These are phyloP conservation scores for Anguilla marmorata DNA, from an alignment of 2,797 vertebrate species.

Conservation along the genomic window DNA sequence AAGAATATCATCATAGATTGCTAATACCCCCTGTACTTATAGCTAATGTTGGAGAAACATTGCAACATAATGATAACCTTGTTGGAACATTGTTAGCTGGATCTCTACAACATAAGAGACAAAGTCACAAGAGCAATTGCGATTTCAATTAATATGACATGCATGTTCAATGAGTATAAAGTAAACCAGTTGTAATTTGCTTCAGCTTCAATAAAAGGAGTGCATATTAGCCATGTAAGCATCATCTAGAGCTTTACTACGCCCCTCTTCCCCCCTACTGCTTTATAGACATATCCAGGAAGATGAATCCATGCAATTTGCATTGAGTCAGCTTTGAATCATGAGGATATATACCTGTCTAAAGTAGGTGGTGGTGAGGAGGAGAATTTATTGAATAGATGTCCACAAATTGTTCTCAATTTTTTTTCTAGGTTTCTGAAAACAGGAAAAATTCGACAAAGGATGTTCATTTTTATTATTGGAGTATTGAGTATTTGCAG, in stretches of 20 bases:
- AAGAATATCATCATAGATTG: not conserved
- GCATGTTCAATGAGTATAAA: not conserved
- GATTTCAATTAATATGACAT: not conserved
- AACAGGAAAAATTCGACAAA: not conserved
- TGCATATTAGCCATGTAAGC: not conserved
- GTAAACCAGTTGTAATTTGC: not conserved
- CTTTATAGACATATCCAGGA: conserved; percentile 21
- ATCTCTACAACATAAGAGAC: not conserved
- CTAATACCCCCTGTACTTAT: not conserved
- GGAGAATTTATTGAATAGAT: conserved; percentile 12
- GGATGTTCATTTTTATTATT: conserved; percentile 23
- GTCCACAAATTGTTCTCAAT: not conserved
- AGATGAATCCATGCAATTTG: conserved; percentile 35
- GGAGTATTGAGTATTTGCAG: not conserved
- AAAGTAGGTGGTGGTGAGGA: conserved; percentile 1
- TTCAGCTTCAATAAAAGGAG: not conserved
- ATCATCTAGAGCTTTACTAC: not conserved
- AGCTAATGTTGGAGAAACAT: not conserved
- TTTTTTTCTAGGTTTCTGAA: conserved; percentile 15
- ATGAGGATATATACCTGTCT: conserved; percentile 37
- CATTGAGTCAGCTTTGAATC: conserved; percentile 33
- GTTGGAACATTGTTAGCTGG: not conserved
- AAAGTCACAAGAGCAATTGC: not conserved
- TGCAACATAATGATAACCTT: not conserved
- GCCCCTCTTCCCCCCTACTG: not conserved